A percentile compares a stretch with the other conserved stretches of the same genome.
Evolutionary conservation across 2,797 vertebrate genomes (phyloP).

Genomic region (Pseudochaenichthys georgianus): DNA sequence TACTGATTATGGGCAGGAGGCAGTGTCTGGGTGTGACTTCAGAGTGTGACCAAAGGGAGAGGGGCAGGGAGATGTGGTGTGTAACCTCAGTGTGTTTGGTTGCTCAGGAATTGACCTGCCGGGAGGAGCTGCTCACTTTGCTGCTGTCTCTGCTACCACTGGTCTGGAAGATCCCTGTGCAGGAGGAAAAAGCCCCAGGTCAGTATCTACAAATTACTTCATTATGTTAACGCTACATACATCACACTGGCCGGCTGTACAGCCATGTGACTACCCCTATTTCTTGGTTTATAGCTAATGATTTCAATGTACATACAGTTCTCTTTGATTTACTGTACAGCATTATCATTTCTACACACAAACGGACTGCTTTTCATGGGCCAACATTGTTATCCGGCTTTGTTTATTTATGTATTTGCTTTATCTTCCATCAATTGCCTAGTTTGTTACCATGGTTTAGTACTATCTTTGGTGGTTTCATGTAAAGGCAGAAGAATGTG

Average conservation of each 20-base stretch:
- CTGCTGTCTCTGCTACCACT: constrained; percentile 94
- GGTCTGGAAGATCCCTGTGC: constrained; percentile 98
- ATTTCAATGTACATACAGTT: constrained; percentile 19
- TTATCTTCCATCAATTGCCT: background rate
- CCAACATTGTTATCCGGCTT: background rate
- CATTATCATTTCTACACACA: background rate
- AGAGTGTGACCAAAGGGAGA: constrained; percentile 49
- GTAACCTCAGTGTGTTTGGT: constrained; percentile 61
- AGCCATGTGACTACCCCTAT: constrained; percentile 14
- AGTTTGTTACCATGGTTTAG: constrained; percentile 3
- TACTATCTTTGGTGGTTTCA: constrained; percentile 24
- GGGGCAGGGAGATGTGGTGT: constrained; percentile 28
- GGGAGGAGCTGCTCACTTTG: constrained; percentile 96
- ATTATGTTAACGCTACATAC: constrained; percentile 12
- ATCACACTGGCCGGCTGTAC: constrained; percentile 7
- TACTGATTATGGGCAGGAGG: constrained; percentile 18
- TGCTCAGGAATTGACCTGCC: constrained; percentile 93
- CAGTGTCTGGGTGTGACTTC: constrained; percentile 58
- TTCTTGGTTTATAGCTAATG: constrained; percentile 24
- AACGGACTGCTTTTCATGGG: constrained; percentile 8
- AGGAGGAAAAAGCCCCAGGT: constrained; percentile 95
- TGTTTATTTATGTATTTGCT: constrained; percentile 24
- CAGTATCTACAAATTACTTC: constrained; percentile 32
- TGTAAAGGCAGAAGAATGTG: constrained; percentile 20
- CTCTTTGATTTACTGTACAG: constrained; percentile 8